Base-by-base conservation (phyloP, 2,797 vertebrate species). In the Urocyon cinereoargenteus region DNA sequence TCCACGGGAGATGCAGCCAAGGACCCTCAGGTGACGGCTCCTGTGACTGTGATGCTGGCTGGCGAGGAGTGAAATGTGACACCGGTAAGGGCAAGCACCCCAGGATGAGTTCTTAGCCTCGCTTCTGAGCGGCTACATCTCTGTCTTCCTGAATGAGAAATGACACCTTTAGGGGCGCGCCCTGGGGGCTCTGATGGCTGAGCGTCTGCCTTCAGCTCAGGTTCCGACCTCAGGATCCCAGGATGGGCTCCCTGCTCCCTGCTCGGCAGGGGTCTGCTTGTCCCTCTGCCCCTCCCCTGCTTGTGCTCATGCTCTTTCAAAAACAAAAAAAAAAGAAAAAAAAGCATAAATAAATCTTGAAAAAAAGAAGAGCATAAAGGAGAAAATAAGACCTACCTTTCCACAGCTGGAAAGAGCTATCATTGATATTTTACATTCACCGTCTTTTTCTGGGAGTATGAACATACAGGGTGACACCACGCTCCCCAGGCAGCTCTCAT, bases 1-100 rank as follows among this genome's bases (percentile, higher is more conserved):
- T 98, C 68, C 98, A 99, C 0, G 99, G 99, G 53, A 99, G 97
- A 94, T 99, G 99, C 98, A 99, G 85, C 19, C 99, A 99, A 0
- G 99, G 99, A 3, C 81, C 98, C 0, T 14, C 96, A 0, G 99
- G 99, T 0, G 99, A 99, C 0, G 99, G 99, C 34, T 99, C 99
- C 70, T 99, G 99, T 6, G 98, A 99, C 24, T 99, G 99, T 70
- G 98, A 99, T 0, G 45, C 99, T 6, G 99, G 99, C 91, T 99
- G 99, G 99, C 99, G 99, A 97, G 99, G 99, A 6, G 96, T 99
- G 85, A 97, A 16, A 0, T 99, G 99, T 2, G 98, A 99, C 1
- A 96, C 28, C 0, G 97, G 99, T 99, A 98, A 98, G 99, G 85
- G 5, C 0, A 0, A 40, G 5, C 1, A 16, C 82, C n/a, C 31